Evolutionary conservation across 2,797 vertebrate species (phyloP), one percentile per base, ranked within the genome.

Genomic region (Psittacula echo): DNA sequence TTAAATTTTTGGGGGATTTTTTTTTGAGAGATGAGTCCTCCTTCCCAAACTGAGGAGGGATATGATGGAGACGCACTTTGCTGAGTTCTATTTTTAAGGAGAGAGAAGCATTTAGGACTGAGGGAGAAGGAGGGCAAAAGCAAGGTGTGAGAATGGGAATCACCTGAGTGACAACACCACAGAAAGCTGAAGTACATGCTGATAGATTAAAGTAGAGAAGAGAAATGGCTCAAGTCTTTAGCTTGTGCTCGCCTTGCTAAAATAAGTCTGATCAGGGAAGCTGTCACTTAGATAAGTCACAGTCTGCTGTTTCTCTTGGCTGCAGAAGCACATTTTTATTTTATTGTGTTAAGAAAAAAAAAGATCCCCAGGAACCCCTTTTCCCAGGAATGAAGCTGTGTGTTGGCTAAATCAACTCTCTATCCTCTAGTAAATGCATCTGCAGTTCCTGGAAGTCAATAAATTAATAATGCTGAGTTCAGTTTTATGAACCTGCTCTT

Each of bases 401-500:
- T 29, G 27, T 73, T 47, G 37, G 26, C 70, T 88, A 73, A 61
- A 48, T 70, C 62, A 60, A 34, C 37, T 42, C 60, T 61, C 27
- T 21, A 32, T 82, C 58, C 64, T 71, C 58, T 44, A 56, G 54
- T 53, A 66, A 56, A 76, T 15, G 13, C 72, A 86, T n/a, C 41
- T 70, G 51, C 58, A 73, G 71, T 61, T 64, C 62, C 54, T 85
- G 56, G 47, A 67, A 90, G 62, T 90, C 81, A 70, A 68, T 94
- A 90, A 95, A 75, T 74, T 78, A 68, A 44, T 87, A 83, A 87
- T 80, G 85, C 90, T 80, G 92, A 92, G 68, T 73, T 90, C 81
- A 64, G 76, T 79, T 62, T 71, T 89, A 88, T 77, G 95, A 96
- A 94, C 87, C 81, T 96, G 77, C 77, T 76, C 73, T 91, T 84